Percentiles rank a stretch among this genome's conserved stretches.
Evolutionary conservation across 2,113 vertebrate genomes (phyloP).

Genomic region (Anarhynchus alexandrinus): DNA sequence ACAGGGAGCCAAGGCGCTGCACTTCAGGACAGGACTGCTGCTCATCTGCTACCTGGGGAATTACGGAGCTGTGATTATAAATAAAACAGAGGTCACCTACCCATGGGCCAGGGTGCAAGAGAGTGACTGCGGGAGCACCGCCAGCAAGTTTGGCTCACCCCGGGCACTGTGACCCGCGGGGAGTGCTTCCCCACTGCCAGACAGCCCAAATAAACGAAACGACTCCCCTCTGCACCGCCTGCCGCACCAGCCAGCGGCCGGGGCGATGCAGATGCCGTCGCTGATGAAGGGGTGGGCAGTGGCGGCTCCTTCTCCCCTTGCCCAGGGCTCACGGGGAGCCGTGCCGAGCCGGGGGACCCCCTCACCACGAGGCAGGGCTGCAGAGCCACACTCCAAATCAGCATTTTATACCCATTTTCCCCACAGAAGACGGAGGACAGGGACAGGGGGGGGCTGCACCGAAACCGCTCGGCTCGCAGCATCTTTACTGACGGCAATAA

Average conservation of each 20-base stretch:
- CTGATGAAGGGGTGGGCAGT: neutral
- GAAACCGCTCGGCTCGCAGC: neutral
- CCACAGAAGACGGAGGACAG: neutral
- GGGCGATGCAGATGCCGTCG: fast-evolving
- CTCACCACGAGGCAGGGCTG: neutral
- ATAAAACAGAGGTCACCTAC: neutral
- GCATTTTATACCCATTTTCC: neutral
- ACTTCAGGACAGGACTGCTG: neutral
- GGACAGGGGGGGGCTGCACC: neutral
- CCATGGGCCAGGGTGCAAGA: neutral
- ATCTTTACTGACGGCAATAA: neutral
- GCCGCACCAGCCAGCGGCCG: neutral
- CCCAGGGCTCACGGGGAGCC: neutral
- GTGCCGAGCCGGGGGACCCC: fast-evolving
- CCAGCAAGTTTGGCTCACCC: neutral
- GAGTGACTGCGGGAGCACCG: neutral
- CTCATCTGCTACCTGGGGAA: neutral
- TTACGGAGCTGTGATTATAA: neutral
- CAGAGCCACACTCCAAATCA: neutral
- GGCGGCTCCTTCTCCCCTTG: neutral
- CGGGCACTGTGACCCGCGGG: neutral
- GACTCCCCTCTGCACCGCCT: neutral
- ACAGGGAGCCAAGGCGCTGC: neutral
- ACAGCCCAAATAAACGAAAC: neutral
- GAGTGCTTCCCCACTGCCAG: neutral